Base-by-base conservation (phyloP, 2,797 vertebrate species). In the Mallotus villosus region DNA sequence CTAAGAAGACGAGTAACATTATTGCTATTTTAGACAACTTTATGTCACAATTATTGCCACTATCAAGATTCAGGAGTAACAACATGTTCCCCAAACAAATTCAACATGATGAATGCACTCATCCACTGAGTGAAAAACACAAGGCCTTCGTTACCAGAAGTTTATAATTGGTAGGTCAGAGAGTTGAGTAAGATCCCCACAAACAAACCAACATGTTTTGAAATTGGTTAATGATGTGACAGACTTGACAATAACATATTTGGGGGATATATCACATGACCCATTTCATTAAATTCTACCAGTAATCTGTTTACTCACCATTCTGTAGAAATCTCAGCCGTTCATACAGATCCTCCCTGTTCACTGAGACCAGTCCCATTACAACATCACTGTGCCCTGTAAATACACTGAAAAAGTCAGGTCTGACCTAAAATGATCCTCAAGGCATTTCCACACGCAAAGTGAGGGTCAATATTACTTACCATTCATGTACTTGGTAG, bases 401-500 rank as follows among this genome's bases (percentile, higher is more conserved):
- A 74, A 83, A 83, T 8, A 60, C 76, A 17, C 1, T 22, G 5
- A 67, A 67, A 57, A 14, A 63, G 11, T 17, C 6, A 16, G 7
- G 16, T 55, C 7, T 27, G 17, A 57, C 14, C 22, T 27, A 5
- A 27, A 22, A 9, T 22, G 27, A 9, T 62, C 6, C 6, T 2
- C 41, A 14, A 46, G 11, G 11, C 11, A 14, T 41, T 14, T 46
- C 41, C 9, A 46, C 41, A 46, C 11, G 41, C 9, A 46, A 34
- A 34, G 9, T 46, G 41, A 46, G 9, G 12, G 9, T 46, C 12
- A 46, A 17, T 51, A 8, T 17, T 71, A 72, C 81, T 67, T 91
- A 97, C 95, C 97, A 0, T 98, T 99, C 89, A 99, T 97, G 81
- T 99, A 99, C 73, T 99, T 99, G 76, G 96, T 97, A 61, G 95